Evolutionary conservation across 1,140 invertebrate species (phyloP).

Genomic region (Diorhabda sublineata): DNA sequence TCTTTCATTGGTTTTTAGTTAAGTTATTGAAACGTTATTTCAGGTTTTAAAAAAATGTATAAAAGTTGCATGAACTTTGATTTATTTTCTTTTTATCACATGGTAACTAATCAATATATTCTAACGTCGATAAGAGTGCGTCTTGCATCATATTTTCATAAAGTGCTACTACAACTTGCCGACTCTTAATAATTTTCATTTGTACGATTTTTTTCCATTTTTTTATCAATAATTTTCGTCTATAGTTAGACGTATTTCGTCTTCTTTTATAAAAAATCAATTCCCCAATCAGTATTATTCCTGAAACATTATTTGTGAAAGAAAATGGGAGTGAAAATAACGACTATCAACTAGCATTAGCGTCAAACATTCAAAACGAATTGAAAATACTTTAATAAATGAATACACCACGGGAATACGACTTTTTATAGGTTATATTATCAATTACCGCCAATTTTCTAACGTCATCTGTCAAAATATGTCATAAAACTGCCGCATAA

Average conservation of each 20-base stretch:
- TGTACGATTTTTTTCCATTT: constrained; percentile 23
- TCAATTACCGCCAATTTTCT: no score
- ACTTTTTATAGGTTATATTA: no score
- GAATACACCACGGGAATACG: no score
- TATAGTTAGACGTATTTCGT: constrained; percentile 8
- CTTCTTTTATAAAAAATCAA: constrained; percentile 22
- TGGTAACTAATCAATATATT: constrained; percentile 37
- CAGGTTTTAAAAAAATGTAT: no score
- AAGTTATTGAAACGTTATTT: no score
- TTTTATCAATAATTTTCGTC: constrained; percentile 6
- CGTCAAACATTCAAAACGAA: neutral
- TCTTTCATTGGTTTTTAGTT: no score
- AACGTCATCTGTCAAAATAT: no score
- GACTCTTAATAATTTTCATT: neutral
- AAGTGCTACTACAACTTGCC: constrained; percentile 18
- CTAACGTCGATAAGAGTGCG: constrained; percentile 38
- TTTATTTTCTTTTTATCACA: no score
- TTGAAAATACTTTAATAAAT: no score
- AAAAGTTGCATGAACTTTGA: no score
- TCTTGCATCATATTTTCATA: constrained; percentile 38
- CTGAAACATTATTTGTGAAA: constrained; percentile 20
- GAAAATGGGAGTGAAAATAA: neutral
- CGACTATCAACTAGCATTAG: neutral
- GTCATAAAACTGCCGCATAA: no score
- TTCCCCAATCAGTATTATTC: constrained; percentile 27